Evolutionary conservation across 2,888 invertebrate species (phyloP).

Genomic region (Drosophila recens): DNA sequence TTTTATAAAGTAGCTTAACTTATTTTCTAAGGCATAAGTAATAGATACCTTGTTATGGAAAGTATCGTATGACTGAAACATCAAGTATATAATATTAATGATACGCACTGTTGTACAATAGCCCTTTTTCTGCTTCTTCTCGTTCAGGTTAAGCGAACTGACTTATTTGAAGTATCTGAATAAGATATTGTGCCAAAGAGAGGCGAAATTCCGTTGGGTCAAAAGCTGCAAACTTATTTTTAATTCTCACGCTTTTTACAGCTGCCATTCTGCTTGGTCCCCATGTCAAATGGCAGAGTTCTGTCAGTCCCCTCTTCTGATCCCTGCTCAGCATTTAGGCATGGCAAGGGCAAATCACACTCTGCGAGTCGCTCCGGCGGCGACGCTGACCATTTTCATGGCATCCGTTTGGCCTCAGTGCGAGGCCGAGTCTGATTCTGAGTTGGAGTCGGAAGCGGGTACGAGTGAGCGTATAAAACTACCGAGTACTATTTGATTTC

Average conservation of each 20-base stretch:
- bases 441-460: constrained; percentile 12
- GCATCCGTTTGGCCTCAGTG: constrained; percentile 58
- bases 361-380: constrained; percentile 33
- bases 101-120: constrained; percentile 12
- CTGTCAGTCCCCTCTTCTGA: constrained; percentile 2
- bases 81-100: constrained; percentile 27
- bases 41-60: constrained; percentile 6
- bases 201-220: constrained; percentile 19
- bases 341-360: constrained; percentile 33
- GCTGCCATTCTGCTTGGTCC: constrained; percentile 61
- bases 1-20: background rate
- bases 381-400: constrained; percentile 71
- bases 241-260: constrained; percentile 71
- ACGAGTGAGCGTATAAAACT: constrained; percentile 57
- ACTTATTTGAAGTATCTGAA: constrained; percentile 26
- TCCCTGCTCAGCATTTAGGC: background rate
- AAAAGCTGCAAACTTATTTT: constrained; percentile 68
- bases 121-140: background rate
- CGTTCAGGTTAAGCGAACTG: constrained; percentile 17
- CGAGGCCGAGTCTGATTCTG: constrained; percentile 21
- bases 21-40: background rate
- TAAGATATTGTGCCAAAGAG: constrained; percentile 15
- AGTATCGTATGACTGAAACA: constrained; percentile 8
- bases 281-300: constrained; percentile 63
- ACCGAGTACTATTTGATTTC: constrained; percentile 77